Evolutionary conservation across 2,797 vertebrate species (phyloP).

Genomic region (Botia almorhae): DNA sequence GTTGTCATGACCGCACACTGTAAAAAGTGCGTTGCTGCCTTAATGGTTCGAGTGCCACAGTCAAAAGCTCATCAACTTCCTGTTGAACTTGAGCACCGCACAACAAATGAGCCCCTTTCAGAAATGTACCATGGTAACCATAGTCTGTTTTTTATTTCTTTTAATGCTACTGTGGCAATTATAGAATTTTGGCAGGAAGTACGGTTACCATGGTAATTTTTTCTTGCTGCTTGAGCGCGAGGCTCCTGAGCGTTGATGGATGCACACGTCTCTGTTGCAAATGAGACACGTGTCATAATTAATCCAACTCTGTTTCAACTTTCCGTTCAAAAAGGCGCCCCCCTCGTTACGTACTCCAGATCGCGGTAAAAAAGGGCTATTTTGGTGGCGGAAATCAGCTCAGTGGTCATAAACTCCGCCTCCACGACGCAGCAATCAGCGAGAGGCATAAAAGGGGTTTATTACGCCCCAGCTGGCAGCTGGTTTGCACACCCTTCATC

Average conservation of each 20-base stretch:
- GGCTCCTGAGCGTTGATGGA: neutral
- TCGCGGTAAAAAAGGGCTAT: constrained; percentile 10
- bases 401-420: constrained; percentile 49
- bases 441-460: constrained; percentile 44
- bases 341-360: neutral
- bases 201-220: neutral
- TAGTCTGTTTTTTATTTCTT: neutral
- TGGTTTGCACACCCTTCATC: constrained; percentile 49
- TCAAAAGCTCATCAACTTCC: constrained; percentile 5
- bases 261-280: neutral
- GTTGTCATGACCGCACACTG: neutral
- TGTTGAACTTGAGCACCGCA: neutral
- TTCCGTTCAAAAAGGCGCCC: neutral
- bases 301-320: neutral
- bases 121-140: constrained; percentile 2
- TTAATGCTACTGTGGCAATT: neutral
- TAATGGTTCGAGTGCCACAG: constrained; percentile 1
- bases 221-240: neutral
- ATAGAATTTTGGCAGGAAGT: neutral
- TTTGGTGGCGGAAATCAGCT: constrained; percentile 42
- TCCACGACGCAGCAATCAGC: constrained; percentile 52
- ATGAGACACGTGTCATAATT: neutral
- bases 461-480: constrained; percentile 60
- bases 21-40: neutral
- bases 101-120: neutral